Conservation (phyloP, 2,888 invertebrate genomes). For the Amaurobius ferox region DNA sequence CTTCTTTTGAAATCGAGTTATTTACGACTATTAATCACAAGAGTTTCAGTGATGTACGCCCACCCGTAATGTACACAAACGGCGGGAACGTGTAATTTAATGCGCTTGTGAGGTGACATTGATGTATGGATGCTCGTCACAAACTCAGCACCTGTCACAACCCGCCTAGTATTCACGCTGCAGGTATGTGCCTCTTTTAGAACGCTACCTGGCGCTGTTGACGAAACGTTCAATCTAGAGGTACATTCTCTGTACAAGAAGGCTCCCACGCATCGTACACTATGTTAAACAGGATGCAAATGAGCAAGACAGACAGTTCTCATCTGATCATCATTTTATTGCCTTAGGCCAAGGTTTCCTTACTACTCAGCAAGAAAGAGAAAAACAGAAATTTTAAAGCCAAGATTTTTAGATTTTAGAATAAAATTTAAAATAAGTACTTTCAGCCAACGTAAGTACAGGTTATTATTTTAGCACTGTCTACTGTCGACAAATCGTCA, state of each 20-base stretch:
- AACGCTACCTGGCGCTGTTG: slow-evolving; percentile 27
- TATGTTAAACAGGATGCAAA: no score
- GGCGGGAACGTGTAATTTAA: slow-evolving; percentile 51
- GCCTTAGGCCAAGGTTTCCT: no score
- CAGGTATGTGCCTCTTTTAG: slow-evolving; percentile 56
- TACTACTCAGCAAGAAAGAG: no score
- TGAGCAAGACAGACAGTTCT: no score
- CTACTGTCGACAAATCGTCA: no score
- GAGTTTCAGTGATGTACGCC: slow-evolving; percentile 39
- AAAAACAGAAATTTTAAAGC: no score
- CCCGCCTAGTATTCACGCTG: slow-evolving; percentile 33
- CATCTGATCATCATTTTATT: no score
- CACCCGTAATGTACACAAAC: slow-evolving; percentile 62
- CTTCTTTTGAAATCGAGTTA: slow-evolving; percentile 30
- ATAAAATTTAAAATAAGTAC: no score
- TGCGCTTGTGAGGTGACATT: slow-evolving; percentile 58
- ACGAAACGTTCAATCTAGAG: background rate
- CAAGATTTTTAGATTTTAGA: no score
- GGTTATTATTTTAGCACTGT: no score
- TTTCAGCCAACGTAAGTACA: no score
- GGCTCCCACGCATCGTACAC: background rate
- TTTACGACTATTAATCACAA: slow-evolving; percentile 46
- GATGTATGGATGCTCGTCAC: slow-evolving; percentile 62
- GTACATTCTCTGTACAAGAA: background rate
- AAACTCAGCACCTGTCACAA: slow-evolving; percentile 66